Evolutionary conservation across 2,888 invertebrate species (phyloP), one percentile per base, ranked within the genome.

Genomic region (Dilophus febrilis): DNA sequence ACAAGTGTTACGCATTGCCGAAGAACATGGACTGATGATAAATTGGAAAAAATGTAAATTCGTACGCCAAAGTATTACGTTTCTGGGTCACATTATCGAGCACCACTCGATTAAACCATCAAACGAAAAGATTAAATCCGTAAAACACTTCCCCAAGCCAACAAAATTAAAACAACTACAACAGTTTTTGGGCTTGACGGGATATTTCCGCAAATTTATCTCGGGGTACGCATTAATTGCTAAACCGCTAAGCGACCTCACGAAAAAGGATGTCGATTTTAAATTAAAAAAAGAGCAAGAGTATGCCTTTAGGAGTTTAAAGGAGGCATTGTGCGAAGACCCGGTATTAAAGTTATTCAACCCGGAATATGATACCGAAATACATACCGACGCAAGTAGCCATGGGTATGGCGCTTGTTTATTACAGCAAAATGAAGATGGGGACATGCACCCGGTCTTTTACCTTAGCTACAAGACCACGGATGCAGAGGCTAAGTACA

Each of bases 161-260:
- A 51, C 13, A 35, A 47, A 40, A 5, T 29, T 42, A 2, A 52
- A 52, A 33, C 44, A 53, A 19, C 34, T 56, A 2, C 51, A 53
- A 40, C 49, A 50, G 34, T 56, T 57, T 43, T 40, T 58, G 10
- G 54, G 55, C 4, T 36, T 58, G 6, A 52, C 54, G 1, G 51
- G 52, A 18, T 55, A 55, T 46, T 59, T 57, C 40, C 32, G 54
- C 17, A 56, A 57, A 35, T 58, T 55, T 42, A 49, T 59, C 12
- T 41, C 40, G 8, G 41, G 44, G n/a, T 57, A 54, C 43, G 45
- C 55, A 1, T 36, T 46, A 5, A 49, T 53, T n/a, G 56, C 57
- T 1, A 53, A 49, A 41, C 55, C 53, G 30, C 41, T 56, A 33
- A 51, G 52, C 4, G 54, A 59, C 26, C 14, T 45, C n/a, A n/a